These are phyloP conservation scores for Orchestes rusci DNA, from an alignment of 2,888 invertebrate genomes.

Conservation along the genomic window DNA sequence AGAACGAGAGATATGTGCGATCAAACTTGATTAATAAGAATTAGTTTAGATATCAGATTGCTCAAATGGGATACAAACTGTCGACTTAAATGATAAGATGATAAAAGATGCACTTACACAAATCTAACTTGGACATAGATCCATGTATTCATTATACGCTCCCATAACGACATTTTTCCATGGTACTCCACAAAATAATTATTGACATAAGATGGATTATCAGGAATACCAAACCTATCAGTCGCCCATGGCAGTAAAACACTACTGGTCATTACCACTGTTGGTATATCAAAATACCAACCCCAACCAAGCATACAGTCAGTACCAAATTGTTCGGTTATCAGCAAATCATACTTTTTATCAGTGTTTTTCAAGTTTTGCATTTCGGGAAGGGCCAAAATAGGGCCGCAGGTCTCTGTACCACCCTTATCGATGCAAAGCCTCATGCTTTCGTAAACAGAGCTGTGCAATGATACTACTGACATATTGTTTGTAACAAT, in stretches of 20 bases:
- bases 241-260: slow-evolving; percentile 52
- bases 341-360: slow-evolving; percentile 40
- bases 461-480: no score
- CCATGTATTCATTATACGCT: slow-evolving; percentile 46
- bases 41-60: no score
- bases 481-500: slow-evolving; percentile 28
- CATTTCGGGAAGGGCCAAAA: no score
- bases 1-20: no score
- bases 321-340: slow-evolving; percentile 54
- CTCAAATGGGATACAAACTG: no score
- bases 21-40: no score
- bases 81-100: no score
- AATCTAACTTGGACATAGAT: no score
- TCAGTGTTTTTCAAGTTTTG: slow-evolving; percentile 24
- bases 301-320: slow-evolving; percentile 56
- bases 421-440: no score
- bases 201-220: slow-evolving; percentile 55
- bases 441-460: no score
- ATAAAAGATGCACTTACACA: no score
- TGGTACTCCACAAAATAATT: slow-evolving; percentile 49
- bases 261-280: slow-evolving; percentile 51
- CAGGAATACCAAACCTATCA: slow-evolving; percentile 50
- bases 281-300: slow-evolving; percentile 49
- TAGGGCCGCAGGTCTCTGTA: no score
- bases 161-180: slow-evolving; percentile 46